A percentile compares a stretch with the other conserved stretches of the same genome.
Evolutionary conservation across 2,888 invertebrate species (phyloP).

Genomic region (Acholoe squamosa): DNA sequence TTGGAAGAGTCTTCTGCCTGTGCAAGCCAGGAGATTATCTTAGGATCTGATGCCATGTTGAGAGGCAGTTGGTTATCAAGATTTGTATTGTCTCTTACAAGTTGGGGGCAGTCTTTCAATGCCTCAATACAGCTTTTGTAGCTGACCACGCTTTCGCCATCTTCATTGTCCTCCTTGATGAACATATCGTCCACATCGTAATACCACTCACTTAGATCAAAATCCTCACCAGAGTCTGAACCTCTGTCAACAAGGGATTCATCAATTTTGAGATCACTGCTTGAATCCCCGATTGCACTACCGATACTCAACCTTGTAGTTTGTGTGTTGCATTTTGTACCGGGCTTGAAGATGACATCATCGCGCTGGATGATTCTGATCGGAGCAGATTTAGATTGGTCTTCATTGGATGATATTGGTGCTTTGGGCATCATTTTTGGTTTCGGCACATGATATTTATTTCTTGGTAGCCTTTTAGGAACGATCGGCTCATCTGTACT

Average conservation of each 20-base stretch:
- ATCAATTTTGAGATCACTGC: neutral
- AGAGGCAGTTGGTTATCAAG: neutral
- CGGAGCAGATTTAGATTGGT: neutral
- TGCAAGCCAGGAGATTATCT: neutral
- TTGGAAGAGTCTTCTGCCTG: neutral
- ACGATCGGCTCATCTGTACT: constrained; percentile 31
- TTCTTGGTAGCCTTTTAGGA: neutral
- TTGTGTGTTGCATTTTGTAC: too few species aligned
- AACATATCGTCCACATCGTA: constrained; percentile 34
- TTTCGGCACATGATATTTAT: neutral
- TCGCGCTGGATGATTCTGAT: neutral
- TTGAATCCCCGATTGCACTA: constrained; percentile 2
- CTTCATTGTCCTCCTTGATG: neutral
- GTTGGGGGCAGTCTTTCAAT: too few species aligned
- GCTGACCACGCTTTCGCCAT: neutral
- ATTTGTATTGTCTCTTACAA: too few species aligned
- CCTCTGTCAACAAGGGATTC: neutral
- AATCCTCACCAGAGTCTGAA: neutral
- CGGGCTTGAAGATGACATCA: neutral
- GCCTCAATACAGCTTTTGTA: neutral
- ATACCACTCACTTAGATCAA: constrained; percentile 46
- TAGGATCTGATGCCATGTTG: neutral
- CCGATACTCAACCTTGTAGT: neutral
- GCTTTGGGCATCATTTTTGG: neutral
- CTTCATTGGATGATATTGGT: neutral